Evolutionary conservation across 2,888 invertebrate genomes (phyloP).

Genomic region (Serripes groenlandicus): DNA sequence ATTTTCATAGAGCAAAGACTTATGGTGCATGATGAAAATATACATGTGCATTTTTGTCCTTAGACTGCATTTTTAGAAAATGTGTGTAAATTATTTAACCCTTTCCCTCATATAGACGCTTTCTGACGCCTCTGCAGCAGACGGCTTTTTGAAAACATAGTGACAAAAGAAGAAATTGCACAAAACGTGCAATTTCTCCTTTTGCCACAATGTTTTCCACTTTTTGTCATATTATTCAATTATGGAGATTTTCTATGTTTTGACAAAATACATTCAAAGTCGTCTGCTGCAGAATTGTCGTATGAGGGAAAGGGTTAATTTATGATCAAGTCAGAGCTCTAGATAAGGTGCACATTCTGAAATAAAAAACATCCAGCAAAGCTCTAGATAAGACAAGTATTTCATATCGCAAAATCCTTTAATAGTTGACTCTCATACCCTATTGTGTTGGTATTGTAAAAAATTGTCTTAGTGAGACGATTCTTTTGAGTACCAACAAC

Average conservation of each 20-base stretch:
- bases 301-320: neutral
- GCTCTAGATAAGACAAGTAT: too few species aligned
- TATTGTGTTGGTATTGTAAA: neutral
- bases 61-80: too few species aligned
- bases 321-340: too few species aligned
- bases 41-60: neutral
- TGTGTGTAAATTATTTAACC: neutral
- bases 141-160: neutral
- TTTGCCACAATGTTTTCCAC: conserved; percentile 2
- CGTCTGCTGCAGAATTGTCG: neutral
- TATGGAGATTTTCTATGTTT: too few species aligned
- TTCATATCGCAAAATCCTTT: too few species aligned
- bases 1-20: too few species aligned
- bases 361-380: too few species aligned
- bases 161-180: neutral
- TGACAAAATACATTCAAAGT: neutral
- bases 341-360: too few species aligned
- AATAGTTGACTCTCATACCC: neutral
- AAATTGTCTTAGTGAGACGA: neutral
- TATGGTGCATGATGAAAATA: too few species aligned
- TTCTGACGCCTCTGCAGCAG: neutral
- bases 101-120: neutral
- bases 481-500: too few species aligned
- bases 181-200: neutral
- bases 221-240: too few species aligned